Base-by-base conservation (phyloP, 2,888 invertebrate species). In the Acrocyrtus sp. region DNA sequence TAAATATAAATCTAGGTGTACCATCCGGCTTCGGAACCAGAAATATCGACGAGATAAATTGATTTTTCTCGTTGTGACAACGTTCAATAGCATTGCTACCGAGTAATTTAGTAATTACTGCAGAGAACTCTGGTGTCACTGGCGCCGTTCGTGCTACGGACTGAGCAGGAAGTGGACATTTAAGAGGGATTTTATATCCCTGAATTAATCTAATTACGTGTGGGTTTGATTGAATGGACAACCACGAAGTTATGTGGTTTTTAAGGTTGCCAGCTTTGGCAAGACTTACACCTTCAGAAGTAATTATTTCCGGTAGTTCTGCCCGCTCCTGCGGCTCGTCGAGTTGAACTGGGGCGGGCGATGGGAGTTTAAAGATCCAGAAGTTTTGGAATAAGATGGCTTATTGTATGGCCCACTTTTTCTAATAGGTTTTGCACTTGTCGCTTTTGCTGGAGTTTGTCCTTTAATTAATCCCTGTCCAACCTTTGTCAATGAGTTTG, bases 321-420 rank as follows among this genome's bases (percentile, higher is more conserved):
- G 58, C 26, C 45, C 26, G 10, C 43, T n/a, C 19, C 47, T 41
- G 15, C 22, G 1, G 27, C 3, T 19, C 22, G 8, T 24, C 5
- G 15, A 15, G 15, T 45, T 10, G 8, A 21, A 26, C 8, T 12
- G 45, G 17, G 19, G 47, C 24, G 58, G 58, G 58, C 58, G 41
- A 6, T 24, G 1, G 22, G 3, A 58, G 58, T 45, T 58, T 58
- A 58, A 58, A 58, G 58, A 45, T 22, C 39, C 17, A n/a, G n/a
- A n/a, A n/a, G n/a, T n/a, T n/a, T n/a, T n/a, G n/a, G n/a, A n/a
- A 12, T 39, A 15, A 39, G 41, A 39, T n/a, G n/a, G n/a, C n/a
- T n/a, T n/a, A n/a, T n/a, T n/a, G n/a, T n/a, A n/a, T n/a, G n/a
- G n/a, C n/a, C n/a, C n/a, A n/a, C n/a, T n/a, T n/a, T n/a, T n/a